A percentile compares a stretch with the other conserved stretches of the same genome.
These are phyloP conservation scores for Drosophila silvestris DNA, from an alignment of 2,888 invertebrate genomes.

Conservation along the genomic window DNA sequence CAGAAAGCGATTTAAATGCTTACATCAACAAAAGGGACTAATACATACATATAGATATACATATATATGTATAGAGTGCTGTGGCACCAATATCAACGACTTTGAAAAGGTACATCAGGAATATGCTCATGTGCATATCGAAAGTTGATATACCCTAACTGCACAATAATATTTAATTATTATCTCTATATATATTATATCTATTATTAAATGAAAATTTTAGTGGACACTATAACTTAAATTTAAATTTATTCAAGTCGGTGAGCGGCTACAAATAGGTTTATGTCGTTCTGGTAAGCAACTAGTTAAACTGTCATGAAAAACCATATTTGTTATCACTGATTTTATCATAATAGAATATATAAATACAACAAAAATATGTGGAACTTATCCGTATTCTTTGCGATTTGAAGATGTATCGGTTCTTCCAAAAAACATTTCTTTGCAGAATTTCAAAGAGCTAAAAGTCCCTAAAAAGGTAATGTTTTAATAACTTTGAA, in stretches of 20 bases:
- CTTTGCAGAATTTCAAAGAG: not conserved
- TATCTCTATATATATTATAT: too few species aligned
- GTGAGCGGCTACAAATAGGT: not conserved
- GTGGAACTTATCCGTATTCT: not conserved
- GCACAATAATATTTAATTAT: not conserved
- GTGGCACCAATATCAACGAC: conserved; percentile 59
- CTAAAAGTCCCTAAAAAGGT: not conserved
- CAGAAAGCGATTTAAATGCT: conserved; percentile 69
- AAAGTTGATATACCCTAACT: conserved; percentile 25
- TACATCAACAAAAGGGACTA: conserved; percentile 49
- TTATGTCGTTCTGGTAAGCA: not conserved
- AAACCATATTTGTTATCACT: not conserved
- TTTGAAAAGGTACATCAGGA: conserved; percentile 37
- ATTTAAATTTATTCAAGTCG: not conserved
- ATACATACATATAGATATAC: conserved; percentile 7
- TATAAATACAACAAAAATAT: not conserved
- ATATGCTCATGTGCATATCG: not conserved
- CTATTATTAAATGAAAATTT: not conserved
- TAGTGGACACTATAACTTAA: not conserved
- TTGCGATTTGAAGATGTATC: too few species aligned
- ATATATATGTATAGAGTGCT: conserved; percentile 2
- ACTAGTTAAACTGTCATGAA: not conserved
- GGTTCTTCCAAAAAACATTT: not conserved
- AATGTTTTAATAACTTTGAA: not conserved
- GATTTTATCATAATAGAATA: not conserved